phyloP scores from a whole-genome alignment of 2,113 vertebrate genomes.

The Oryzias curvinotus region DNA sequence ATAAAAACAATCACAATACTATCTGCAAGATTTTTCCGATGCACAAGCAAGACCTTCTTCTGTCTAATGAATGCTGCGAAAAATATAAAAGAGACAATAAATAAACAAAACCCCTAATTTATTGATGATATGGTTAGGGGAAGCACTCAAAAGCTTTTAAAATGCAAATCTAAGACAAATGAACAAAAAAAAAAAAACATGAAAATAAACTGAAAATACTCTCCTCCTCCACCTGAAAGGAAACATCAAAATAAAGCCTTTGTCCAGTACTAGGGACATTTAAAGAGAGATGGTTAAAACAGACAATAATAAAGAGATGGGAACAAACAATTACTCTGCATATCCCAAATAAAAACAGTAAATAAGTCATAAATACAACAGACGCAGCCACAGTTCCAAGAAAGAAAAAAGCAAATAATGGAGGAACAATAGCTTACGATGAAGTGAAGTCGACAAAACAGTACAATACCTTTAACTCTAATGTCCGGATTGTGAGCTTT shows the following conservation, averaged over 20 bases:
- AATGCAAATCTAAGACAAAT: neutral
- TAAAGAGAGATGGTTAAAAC: conserved; percentile 7
- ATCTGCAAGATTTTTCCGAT: too few species aligned
- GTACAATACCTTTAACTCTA: conserved; percentile 99
- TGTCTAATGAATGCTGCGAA: too few species aligned
- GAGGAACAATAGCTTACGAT: conserved; percentile 20
- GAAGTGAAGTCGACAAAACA: conserved; percentile 73
- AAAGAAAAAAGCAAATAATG: conserved; percentile 28
- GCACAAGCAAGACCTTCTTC: too few species aligned
- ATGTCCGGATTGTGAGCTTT: conserved; percentile 99
- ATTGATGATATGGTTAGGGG: neutral
- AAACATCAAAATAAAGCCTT: neutral
- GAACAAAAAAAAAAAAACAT: neutral
- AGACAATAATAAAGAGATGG: conserved; percentile 3
- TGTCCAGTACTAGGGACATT: neutral
- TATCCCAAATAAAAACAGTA: neutral
- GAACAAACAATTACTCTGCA: neutral
- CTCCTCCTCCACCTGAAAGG: neutral
- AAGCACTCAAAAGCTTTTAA: neutral
- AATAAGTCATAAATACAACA: neutral
- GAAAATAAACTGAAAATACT: neutral
- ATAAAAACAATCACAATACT: too few species aligned
- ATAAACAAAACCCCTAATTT: too few species aligned
- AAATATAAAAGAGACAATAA: too few species aligned
- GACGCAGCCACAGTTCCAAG: conserved; percentile 15